phyloP scores from a whole-genome alignment of 2,888 invertebrate species.

The Meta bourneti region DNA sequence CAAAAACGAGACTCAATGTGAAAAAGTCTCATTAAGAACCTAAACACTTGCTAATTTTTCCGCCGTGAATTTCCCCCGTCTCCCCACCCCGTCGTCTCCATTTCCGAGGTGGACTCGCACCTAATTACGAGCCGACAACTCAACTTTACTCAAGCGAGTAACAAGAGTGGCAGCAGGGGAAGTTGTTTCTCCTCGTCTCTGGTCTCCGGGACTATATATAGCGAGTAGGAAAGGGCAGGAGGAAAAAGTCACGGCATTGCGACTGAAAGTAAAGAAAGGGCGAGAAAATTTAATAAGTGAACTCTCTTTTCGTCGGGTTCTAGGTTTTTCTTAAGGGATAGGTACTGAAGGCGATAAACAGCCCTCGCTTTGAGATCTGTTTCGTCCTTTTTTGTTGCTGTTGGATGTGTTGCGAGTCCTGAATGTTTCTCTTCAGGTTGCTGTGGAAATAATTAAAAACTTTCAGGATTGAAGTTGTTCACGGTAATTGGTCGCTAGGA shows the following conservation, averaged over 20 bases:
- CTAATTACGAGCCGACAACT: constrained; percentile 40
- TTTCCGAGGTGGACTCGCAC: constrained; percentile 24
- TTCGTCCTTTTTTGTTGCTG: too few species aligned
- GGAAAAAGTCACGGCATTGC: not conserved
- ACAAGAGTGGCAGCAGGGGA: constrained; percentile 11
- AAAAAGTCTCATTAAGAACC: constrained; percentile 42
- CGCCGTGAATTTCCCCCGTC: not conserved
- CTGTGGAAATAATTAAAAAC: not conserved
- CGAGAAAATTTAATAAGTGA: constrained; percentile 21
- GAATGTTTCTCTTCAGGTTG: not conserved
- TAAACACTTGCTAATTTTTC: constrained; percentile 55
- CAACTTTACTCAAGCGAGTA: constrained; percentile 28
- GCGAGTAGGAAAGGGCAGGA: not conserved
- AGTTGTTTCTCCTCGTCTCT: not conserved
- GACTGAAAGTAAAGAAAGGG: not conserved
- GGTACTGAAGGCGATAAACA: not conserved
- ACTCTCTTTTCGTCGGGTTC: not conserved
- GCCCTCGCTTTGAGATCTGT: not conserved
- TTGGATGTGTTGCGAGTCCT: not conserved
- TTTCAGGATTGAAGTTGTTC: not conserved
- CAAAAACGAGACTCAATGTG: not conserved
- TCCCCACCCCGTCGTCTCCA: constrained; percentile 4
- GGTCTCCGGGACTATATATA: constrained; percentile 7
- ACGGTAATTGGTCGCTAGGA: not conserved
- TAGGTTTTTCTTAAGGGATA: not conserved